Evolutionary conservation across 2,113 vertebrate genomes (phyloP).

Genomic region (Rhabdornis inornatus): DNA sequence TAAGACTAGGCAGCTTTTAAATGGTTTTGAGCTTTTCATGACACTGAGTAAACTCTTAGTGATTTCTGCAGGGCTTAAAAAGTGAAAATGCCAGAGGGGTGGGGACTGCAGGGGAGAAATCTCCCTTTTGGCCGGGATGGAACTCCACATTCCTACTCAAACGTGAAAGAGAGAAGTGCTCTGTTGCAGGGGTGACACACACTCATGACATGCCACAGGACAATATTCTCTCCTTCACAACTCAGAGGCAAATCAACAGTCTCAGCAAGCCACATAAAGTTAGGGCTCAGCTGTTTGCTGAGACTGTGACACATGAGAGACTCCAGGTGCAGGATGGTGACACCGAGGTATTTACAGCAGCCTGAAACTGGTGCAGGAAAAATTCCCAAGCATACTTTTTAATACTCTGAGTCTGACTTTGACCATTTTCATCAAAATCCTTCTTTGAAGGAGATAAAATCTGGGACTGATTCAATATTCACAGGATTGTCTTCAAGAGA

Average conservation of each 20-base stretch:
- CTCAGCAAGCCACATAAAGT: not conserved
- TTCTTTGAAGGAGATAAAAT: not conserved
- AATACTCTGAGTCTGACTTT: not conserved
- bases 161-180: not conserved
- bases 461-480: accelerated
- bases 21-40: not conserved
- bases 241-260: not conserved
- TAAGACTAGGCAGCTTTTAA: not conserved
- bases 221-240: not conserved
- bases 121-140: not conserved
- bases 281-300: not conserved
- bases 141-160: not conserved
- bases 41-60: not conserved
- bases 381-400: not conserved
- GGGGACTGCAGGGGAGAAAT: not conserved
- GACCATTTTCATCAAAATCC: not conserved
- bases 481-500: not conserved
- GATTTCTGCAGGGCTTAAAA: not conserved
- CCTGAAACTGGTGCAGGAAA: not conserved
- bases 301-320: not conserved
- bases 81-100: not conserved
- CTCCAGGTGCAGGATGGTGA: not conserved
- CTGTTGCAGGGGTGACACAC: not conserved
- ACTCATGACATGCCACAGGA: not conserved
- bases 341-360: not conserved